phyloP scores from a whole-genome alignment of 2,888 invertebrate species.

The Embidobia sp. region DNA sequence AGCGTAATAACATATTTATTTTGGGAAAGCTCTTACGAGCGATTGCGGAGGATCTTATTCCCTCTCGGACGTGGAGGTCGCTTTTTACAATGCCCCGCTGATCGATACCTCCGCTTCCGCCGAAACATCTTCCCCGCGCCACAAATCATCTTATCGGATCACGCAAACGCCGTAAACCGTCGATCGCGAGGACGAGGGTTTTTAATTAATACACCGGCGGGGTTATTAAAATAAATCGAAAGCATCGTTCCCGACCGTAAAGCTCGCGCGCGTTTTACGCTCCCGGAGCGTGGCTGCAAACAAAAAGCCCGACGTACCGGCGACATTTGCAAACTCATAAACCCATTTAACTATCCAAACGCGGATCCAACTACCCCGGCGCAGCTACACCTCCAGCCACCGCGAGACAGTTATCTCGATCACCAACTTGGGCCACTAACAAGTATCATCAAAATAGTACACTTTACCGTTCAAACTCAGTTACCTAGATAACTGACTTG shows the following conservation, averaged over 20 bases:
- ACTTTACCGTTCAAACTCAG: slow-evolving; percentile 54
- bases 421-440: slow-evolving; percentile 52
- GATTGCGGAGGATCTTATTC: too few relatives aligned
- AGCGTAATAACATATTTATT: too few relatives aligned
- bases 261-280: slow-evolving; percentile 5
- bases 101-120: too few relatives aligned
- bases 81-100: too few relatives aligned
- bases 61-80: too few relatives aligned
- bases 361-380: slow-evolving; percentile 46
- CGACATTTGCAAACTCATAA: slow-evolving; percentile 56
- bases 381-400: slow-evolving; percentile 24
- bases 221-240: slow-evolving; percentile 8
- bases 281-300: slow-evolving; percentile 19
- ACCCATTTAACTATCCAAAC: slow-evolving; percentile 49
- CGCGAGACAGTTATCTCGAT: slow-evolving; percentile 45
- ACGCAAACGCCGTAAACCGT: not conserved
- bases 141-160: not conserved
- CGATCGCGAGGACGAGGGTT: too few relatives aligned
- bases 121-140: not conserved
- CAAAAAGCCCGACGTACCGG: slow-evolving; percentile 38
- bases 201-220: slow-evolving; percentile 1
- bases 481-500: slow-evolving; percentile 53
- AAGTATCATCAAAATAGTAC: slow-evolving; percentile 59
- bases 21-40: too few relatives aligned
- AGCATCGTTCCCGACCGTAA: slow-evolving; percentile 17